These are phyloP conservation scores for Hypomecis punctinalis DNA, from an alignment of 2,888 invertebrate species.

Conservation along the genomic window DNA sequence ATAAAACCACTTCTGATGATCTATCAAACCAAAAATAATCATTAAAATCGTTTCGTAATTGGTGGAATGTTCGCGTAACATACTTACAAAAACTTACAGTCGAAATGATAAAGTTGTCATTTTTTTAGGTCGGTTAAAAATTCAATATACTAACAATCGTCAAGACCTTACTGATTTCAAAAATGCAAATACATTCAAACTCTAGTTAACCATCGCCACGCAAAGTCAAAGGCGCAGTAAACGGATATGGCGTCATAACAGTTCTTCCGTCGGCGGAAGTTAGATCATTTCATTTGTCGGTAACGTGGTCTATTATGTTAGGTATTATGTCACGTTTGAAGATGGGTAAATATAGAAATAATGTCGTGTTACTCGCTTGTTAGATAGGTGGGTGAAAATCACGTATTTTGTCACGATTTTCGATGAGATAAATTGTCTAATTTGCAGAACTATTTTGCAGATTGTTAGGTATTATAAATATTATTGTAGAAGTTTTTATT, in stretches of 20 bases:
- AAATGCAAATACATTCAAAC: slow-evolving; percentile 18
- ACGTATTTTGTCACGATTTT: slow-evolving; percentile 1
- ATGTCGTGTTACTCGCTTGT: neutral
- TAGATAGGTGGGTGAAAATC: slow-evolving; percentile 12
- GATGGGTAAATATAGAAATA: slow-evolving; percentile 3
- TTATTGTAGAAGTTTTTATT: too few species aligned
- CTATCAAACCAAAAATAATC: too few species aligned
- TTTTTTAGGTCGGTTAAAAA: too few species aligned
- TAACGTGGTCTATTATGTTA: slow-evolving; percentile 25
- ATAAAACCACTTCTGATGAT: too few species aligned
- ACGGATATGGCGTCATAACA: slow-evolving; percentile 49
- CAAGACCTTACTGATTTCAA: neutral
- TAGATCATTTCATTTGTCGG: slow-evolving; percentile 45
- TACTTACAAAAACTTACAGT: too few species aligned
- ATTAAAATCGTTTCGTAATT: too few species aligned
- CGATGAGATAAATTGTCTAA: too few species aligned
- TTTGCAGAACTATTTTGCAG: too few species aligned
- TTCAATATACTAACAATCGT: too few species aligned
- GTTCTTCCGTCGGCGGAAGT: slow-evolving; percentile 52
- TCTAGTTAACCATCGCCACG: slow-evolving; percentile 17
- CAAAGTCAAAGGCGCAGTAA: slow-evolving; percentile 27
- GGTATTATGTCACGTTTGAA: slow-evolving; percentile 23
- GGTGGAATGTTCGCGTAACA: too few species aligned
- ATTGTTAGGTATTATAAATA: too few species aligned
- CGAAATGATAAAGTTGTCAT: too few species aligned